Evolutionary conservation across 2,797 vertebrate species (phyloP).

Genomic region (Myotis pilosus): DNA sequence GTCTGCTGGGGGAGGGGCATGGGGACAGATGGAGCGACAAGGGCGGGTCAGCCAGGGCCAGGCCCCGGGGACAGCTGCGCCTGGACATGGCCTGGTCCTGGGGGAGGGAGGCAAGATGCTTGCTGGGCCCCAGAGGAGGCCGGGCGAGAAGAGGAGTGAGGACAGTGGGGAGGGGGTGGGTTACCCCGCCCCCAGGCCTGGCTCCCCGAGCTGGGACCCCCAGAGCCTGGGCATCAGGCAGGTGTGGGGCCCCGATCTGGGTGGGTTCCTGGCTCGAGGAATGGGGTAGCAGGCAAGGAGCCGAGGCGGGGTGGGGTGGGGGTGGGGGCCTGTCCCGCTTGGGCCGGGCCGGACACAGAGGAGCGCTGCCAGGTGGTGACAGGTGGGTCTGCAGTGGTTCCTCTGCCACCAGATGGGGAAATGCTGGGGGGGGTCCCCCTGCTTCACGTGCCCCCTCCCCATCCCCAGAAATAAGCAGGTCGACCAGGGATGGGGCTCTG

Average conservation of each 20-base stretch:
- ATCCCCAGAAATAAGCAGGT: background rate
- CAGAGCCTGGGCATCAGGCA: background rate
- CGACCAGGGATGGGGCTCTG: too few relatives aligned
- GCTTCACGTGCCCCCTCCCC: background rate
- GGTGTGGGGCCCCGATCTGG: accelerated
- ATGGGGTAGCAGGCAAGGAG: too few relatives aligned
- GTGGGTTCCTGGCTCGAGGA: background rate
- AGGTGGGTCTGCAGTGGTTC: background rate
- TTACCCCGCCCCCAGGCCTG: background rate
- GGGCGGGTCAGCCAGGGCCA: background rate
- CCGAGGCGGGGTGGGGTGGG: accelerated
- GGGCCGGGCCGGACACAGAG: too few relatives aligned
- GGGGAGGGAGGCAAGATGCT: background rate
- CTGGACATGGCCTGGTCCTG: background rate
- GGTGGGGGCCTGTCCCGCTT: accelerated
- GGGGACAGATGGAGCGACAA: background rate
- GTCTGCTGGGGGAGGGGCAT: background rate
- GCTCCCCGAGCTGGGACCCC: background rate
- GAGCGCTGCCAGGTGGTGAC: background rate
- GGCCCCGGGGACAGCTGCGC: accelerated
- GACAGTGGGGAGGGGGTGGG: background rate
- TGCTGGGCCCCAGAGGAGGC: background rate
- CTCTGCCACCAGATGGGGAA: background rate
- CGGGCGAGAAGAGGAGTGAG: background rate
- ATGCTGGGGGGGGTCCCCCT: background rate